A percentile compares a stretch with the other conserved stretches of the same genome.
These are phyloP conservation scores for Neoniphon sammara DNA, from an alignment of 2,797 vertebrate genomes.

Conservation along the genomic window DNA sequence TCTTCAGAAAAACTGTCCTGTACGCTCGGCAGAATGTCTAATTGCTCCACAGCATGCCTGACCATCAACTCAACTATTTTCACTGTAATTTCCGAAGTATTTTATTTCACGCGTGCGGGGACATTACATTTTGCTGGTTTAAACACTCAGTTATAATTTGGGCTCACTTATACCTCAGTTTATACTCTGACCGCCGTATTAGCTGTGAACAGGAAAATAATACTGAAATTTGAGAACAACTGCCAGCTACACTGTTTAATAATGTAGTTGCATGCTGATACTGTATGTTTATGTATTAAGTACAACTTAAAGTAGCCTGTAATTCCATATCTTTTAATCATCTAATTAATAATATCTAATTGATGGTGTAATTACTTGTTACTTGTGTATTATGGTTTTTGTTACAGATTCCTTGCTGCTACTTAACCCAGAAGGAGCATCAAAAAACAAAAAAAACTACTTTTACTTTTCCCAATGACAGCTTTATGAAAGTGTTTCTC, in stretches of 20 bases:
- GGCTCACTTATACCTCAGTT: background rate
- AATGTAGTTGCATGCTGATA: too few species aligned
- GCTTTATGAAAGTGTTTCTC: background rate
- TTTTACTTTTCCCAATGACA: too few species aligned
- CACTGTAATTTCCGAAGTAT: background rate
- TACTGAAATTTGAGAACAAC: background rate
- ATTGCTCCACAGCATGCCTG: background rate
- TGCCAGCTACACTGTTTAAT: too few species aligned
- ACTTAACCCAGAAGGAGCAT: too few species aligned
- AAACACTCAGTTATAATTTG: conserved; percentile 3
- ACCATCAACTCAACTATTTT: background rate
- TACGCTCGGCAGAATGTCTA: background rate
- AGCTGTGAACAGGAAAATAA: conserved; percentile 12
- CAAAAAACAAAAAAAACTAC: too few species aligned
- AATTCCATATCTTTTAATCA: too few species aligned
- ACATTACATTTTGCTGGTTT: background rate
- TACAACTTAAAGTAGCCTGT: too few species aligned
- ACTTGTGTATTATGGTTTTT: too few species aligned
- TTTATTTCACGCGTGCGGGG: background rate
- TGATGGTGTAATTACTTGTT: too few species aligned
- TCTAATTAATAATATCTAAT: too few species aligned
- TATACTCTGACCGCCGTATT: background rate
- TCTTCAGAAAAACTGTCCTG: background rate
- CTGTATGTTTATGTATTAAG: too few species aligned
- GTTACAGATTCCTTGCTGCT: too few species aligned